Percentiles rank a stretch among this genome's conserved stretches.
Conservation (phyloP, 1,140 invertebrate species). For the Eubasilissa regina region DNA sequence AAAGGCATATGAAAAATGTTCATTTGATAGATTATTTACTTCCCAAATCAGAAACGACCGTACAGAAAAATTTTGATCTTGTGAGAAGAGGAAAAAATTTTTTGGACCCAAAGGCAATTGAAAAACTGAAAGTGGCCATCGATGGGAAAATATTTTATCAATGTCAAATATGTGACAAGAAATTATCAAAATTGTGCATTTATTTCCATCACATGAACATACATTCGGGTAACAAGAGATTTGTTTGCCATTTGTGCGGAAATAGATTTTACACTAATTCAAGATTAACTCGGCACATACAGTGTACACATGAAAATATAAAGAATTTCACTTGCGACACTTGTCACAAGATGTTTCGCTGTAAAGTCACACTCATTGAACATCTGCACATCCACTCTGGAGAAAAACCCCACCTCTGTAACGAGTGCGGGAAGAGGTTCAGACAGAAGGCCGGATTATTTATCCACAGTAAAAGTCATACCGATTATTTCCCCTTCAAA, state of each 20-base stretch:
- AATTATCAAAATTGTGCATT: conserved; percentile 74
- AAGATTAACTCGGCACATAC: conserved; percentile 75
- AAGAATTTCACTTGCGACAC: conserved; percentile 72
- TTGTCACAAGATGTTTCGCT: conserved; percentile 74
- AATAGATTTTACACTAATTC: conserved; percentile 80
- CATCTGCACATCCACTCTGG: conserved; percentile 81
- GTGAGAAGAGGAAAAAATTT: conserved; percentile 60
- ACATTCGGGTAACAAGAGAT: conserved; percentile 83
- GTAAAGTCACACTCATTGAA: conserved; percentile 70
- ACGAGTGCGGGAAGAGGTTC: conserved; percentile 71
- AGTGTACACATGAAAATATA: conserved; percentile 77
- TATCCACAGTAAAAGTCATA: conserved; percentile 71
- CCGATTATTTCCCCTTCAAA: conserved; percentile 72
- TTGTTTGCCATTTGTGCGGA: conserved; percentile 81
- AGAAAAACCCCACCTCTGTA: conserved; percentile 75
- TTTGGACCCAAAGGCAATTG: conserved; percentile 65
- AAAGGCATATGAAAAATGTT: conserved; percentile 60
- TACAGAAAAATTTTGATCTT: not conserved
- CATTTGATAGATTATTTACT: conserved; percentile 45
- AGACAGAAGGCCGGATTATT: conserved; percentile 68
- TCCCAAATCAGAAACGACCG: not conserved
- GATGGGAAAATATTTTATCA: conserved; percentile 72
- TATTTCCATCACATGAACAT: conserved; percentile 76
- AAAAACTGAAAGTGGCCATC: conserved; percentile 67
- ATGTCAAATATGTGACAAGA: conserved; percentile 75